Evolutionary conservation across 64 coral and sea anemone genomes (phyloP), one percentile per base, ranked within the genome.

Genomic region (Acropora yongei): DNA sequence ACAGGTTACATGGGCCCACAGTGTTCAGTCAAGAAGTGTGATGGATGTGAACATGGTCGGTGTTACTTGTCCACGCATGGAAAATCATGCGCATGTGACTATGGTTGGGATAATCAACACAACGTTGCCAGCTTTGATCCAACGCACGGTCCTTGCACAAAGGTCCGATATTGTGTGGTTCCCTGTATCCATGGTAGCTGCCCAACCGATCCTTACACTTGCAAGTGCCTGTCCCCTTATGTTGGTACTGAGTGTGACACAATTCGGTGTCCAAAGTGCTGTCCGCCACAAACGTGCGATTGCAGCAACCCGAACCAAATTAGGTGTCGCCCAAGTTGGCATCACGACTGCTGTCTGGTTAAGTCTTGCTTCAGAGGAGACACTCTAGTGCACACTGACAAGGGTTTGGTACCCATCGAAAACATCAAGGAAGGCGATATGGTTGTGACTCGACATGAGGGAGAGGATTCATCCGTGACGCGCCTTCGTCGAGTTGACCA

Each of bases 281-380:
- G 95, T 72, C 95, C 95, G 47, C 95, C 95, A 6, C 88, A 97
- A 75, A 97, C 95, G 1, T 97, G 95, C 17, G 89, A 91, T 77
- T 97, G 95, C 77, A 91, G 88, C 8, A 61, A 84, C 19, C 76
- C 72, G 20, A 51, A 55, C n/a, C 79, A 96, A 4, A 18, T 57
- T 0, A 6, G 79, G 0, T 97, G 95, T 57, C 80, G 58, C 41
- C 48, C 55, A 20, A 72, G 18, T 1, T 97, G 95, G 95, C 95
- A 97, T 49, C 95, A 97, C 41, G 82, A 94, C 10, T 97, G 95
- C 71, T 97, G 95, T 55, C 89, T 97, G 42, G 47, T 97, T 0
- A 97, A 97, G 60, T 97, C 95, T 8, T 97, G 95, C 44, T 97
- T 97, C 61, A 69, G 83, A 43, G 95, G 95, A 50, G 92, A 97